phyloP scores from a whole-genome alignment of 2,888 invertebrate species.

The Mylabris sibirica region DNA sequence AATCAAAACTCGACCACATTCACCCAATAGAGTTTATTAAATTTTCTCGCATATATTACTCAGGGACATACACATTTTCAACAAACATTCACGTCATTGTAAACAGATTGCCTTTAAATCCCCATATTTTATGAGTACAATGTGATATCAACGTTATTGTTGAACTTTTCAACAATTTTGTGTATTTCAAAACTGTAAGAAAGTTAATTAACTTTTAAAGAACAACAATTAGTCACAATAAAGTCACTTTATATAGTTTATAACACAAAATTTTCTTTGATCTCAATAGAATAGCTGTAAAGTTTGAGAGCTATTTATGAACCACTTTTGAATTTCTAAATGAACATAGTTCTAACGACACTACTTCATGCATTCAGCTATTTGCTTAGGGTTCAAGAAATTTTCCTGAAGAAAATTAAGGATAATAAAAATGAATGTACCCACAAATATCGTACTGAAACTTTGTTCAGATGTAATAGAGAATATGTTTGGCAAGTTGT shows the following conservation, averaged over 20 bases:
- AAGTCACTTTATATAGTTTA: background rate
- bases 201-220: constrained; percentile 10
- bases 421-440: background rate
- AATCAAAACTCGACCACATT: background rate
- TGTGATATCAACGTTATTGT: too few relatives aligned
- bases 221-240: background rate
- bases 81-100: background rate
- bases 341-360: background rate
- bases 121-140: too few relatives aligned
- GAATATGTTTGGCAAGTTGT: constrained; percentile 3
- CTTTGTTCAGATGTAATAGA: background rate
- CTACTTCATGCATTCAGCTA: background rate
- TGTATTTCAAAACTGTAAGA: background rate
- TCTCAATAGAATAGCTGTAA: constrained; percentile 16
- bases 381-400: background rate
- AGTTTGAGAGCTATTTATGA: constrained; percentile 5
- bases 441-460: background rate
- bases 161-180: background rate
- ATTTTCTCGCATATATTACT: background rate
- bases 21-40: background rate
- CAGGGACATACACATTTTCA: background rate
- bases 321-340: constrained; percentile 13
- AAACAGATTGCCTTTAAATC: background rate
- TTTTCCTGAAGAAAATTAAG: background rate
- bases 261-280: constrained; percentile 15